Conservation (phyloP, 2,113 vertebrate genomes). For the Festucalex cinctus region DNA sequence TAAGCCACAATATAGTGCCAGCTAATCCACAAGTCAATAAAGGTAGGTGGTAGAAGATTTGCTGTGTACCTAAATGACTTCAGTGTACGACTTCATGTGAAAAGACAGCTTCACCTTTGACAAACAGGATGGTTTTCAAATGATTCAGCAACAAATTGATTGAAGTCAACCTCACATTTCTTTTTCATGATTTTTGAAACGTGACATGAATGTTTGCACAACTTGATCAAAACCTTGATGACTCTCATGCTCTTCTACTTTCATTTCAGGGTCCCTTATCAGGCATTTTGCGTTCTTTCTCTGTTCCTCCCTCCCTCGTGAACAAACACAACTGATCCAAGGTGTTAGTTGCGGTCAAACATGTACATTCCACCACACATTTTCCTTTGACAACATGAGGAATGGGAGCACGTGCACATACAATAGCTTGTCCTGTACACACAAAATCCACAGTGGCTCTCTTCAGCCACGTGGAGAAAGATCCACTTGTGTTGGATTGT, state of each 20-base stretch:
- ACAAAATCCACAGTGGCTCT: slow-evolving; percentile 10
- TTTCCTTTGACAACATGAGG: slow-evolving; percentile 26
- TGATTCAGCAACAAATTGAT: slow-evolving; percentile 24
- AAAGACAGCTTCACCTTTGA: slow-evolving; percentile 48
- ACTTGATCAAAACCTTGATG: slow-evolving; percentile 7
- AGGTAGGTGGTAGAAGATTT: slow-evolving; percentile 25
- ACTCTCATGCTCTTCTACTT: slow-evolving; percentile 25
- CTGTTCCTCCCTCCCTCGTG: slow-evolving; percentile 23
- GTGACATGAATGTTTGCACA: not conserved
- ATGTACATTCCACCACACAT: slow-evolving; percentile 43
- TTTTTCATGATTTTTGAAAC: not conserved
- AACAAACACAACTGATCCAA: slow-evolving; percentile 41
- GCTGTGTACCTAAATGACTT: slow-evolving; percentile 18
- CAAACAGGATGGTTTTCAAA: slow-evolving; percentile 48
- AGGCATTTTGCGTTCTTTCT: slow-evolving; percentile 21
- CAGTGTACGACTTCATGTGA: slow-evolving; percentile 16
- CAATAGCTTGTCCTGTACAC: not conserved
- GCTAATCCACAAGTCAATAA: slow-evolving; percentile 48
- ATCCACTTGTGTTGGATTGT: not conserved
- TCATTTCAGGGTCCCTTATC: slow-evolving; percentile 33
- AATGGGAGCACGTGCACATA: slow-evolving; percentile 18
- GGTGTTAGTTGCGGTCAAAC: slow-evolving; percentile 23
- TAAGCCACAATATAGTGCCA: slow-evolving; percentile 7
- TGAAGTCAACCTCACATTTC: slow-evolving; percentile 37
- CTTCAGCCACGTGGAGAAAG: not conserved